Conservation (phyloP, 2,888 invertebrate genomes). For the Diarsia brunnea region DNA sequence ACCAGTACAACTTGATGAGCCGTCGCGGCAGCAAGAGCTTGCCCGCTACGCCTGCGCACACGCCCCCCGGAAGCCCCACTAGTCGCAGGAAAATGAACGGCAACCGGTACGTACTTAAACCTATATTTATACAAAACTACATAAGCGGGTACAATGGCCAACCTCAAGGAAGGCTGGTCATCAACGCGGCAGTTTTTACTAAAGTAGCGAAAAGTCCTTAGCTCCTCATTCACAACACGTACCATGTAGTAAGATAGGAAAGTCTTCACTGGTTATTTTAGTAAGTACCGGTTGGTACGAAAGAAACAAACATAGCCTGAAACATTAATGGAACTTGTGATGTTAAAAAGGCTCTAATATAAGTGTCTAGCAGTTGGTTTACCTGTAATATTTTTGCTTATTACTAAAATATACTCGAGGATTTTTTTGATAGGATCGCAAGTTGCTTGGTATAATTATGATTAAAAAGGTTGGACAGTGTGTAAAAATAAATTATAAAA, state of each 20-base stretch:
- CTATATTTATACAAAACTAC: neutral
- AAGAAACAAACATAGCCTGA: neutral
- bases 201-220: too few species aligned
- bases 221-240: too few species aligned
- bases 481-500: neutral
- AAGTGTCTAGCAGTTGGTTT: neutral
- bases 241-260: neutral
- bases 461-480: neutral
- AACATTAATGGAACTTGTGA: neutral
- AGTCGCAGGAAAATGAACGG: constrained; percentile 90
- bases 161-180: neutral
- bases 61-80: constrained; percentile 91
- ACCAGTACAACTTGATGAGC: constrained; percentile 77
- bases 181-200: neutral
- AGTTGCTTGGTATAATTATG: neutral
- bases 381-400: neutral
- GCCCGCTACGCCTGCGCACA: constrained; percentile 92
- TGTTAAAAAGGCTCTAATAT: neutral
- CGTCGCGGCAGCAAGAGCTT: constrained; percentile 93
- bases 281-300: neutral
- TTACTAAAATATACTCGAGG: too few species aligned
- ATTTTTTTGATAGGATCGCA: neutral
- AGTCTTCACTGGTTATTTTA: neutral
- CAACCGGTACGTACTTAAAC: constrained; percentile 88
- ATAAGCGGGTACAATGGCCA: neutral